These are phyloP conservation scores for Hetaerina titia DNA, from an alignment of 2,888 invertebrate species.

Conservation along the genomic window DNA sequence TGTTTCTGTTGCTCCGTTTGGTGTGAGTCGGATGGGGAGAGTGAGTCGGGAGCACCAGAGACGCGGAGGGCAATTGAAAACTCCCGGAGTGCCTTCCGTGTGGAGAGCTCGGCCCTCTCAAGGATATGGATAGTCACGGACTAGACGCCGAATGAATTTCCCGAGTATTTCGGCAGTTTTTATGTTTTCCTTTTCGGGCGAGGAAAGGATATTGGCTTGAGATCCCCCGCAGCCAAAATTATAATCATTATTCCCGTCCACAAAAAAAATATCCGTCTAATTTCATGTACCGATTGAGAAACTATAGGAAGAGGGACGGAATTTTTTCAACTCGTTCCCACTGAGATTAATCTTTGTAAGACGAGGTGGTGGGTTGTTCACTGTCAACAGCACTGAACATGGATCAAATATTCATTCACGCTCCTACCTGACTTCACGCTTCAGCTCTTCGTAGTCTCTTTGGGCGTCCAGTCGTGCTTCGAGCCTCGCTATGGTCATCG, in stretches of 20 bases:
- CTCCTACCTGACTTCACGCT: slow-evolving; percentile 89
- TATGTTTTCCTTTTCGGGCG: not conserved
- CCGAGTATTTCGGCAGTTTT: not conserved
- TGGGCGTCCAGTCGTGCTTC: slow-evolving; percentile 92
- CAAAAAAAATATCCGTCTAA: not conserved
- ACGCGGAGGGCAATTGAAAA: not conserved
- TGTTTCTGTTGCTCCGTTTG: not conserved
- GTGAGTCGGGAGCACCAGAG: not conserved
- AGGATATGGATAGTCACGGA: not conserved
- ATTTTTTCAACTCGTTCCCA: not conserved
- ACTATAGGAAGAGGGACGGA: not conserved
- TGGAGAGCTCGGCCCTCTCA: not conserved
- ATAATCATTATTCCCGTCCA: slow-evolving; percentile 17
- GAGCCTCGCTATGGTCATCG: slow-evolving; percentile 90
- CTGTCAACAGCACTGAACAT: too few relatives aligned
- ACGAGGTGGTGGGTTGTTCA: too few relatives aligned
- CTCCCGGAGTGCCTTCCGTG: slow-evolving; percentile 6
- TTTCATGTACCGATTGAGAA: too few relatives aligned
- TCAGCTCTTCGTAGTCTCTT: slow-evolving; percentile 95
- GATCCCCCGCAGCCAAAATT: not conserved
- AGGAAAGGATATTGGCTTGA: not conserved
- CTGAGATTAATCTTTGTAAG: too few relatives aligned
- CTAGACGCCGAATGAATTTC: not conserved
- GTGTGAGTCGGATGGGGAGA: not conserved
- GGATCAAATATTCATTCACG: not conserved